Evolutionary conservation across 2,113 vertebrate genomes (phyloP).

Genomic region (Acrocephalus kingi): DNA sequence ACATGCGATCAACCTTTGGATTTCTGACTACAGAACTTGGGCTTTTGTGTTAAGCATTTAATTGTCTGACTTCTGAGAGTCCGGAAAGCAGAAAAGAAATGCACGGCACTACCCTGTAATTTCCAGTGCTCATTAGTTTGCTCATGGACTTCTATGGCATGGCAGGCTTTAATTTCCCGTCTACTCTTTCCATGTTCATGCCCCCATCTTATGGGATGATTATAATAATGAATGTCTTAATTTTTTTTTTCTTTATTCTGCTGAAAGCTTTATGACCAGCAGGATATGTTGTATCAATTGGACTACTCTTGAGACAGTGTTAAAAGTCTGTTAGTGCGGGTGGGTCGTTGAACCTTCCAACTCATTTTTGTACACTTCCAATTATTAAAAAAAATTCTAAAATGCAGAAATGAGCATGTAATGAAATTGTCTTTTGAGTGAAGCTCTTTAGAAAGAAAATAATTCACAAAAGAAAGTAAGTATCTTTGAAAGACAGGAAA

Average conservation of each 20-base stretch:
- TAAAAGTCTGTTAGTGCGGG: neutral
- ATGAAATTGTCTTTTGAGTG: neutral
- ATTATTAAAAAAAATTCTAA: neutral
- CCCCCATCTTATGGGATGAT: neutral
- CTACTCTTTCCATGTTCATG: constrained; percentile 11
- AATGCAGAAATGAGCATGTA: neutral
- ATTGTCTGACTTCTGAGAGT: constrained; percentile 15
- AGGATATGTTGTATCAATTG: neutral
- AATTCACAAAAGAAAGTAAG: neutral
- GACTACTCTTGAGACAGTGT: neutral
- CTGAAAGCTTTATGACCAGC: constrained; percentile 30
- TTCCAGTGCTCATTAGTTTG: constrained; percentile 3
- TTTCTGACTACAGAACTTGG: neutral
- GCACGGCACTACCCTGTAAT: constrained; percentile 12
- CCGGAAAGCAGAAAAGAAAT: constrained; percentile 20
- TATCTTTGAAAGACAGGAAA: neutral
- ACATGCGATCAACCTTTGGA: neutral
- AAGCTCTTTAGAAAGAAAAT: neutral
- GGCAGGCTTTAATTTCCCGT: constrained; percentile 62
- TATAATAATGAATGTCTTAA: constrained; percentile 5
- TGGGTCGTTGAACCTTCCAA: neutral
- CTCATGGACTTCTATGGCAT: neutral
- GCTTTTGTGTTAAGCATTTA: constrained; percentile 30
- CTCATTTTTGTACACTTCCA: neutral
- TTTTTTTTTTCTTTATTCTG: constrained; percentile 53